Base-by-base conservation (phyloP, 2,888 invertebrate species). In the Eulithis prunata region DNA sequence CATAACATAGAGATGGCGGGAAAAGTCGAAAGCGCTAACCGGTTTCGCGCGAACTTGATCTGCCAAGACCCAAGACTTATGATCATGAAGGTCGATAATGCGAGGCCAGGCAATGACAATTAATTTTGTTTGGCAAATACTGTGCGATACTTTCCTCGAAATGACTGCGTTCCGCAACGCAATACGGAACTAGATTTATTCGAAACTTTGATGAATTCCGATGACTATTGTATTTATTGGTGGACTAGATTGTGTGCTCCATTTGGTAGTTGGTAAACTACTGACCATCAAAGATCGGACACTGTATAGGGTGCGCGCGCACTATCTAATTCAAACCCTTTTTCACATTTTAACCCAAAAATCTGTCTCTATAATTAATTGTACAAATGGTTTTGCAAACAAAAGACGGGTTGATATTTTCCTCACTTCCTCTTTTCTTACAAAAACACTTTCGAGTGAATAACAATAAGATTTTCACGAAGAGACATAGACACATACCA, bases 11-110 rank as follows among this genome's bases (percentile, higher is more conserved):
- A 76, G 76, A 78, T 52, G 72, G 52, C 47, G 73, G 75, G 81
- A 87, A 91, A 91, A 91, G 90, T 91, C 74, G 91, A 91, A 91
- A 91, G 91, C 84, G 80, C 69, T 66, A 59, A 88, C 91, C 87
- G 87, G 90, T 90, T 86, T 69, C 52, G 60, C 68, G 71, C 80
- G 80, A 82, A 80, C 84, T 85, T 79, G 79, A 77, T 75, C 70
- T 72, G 74, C 71, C 71, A 68, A 76, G 74, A 76, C 75, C 71
- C 71, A 68, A 75, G 75, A 76, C 75, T 79, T 81, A 78, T 78
- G 80, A 71, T 80, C 77, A 68, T 67, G 63, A 64, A 74, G 71
- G 71, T 73, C 73, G 72, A 75, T 66, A 69, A 57, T 59, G 71
- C 70, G 57, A 66, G 28, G 45, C 46, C 73, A 70, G 21, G 7